Evolutionary conservation across 53 echinoderm and acorn worm species (phyloP).

Genomic region (Paracentrotus lividus): DNA sequence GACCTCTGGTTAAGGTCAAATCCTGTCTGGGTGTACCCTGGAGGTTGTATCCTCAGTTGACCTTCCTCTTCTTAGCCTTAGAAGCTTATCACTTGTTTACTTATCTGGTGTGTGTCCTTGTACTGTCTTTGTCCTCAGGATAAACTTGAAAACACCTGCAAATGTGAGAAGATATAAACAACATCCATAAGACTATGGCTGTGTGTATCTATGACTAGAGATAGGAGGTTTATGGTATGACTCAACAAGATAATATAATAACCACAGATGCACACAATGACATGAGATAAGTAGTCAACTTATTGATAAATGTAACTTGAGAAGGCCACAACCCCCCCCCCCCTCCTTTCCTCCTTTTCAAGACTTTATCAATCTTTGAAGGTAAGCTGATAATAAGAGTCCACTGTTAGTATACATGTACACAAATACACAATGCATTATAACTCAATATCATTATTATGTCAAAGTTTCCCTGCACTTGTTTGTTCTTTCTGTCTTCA

Average conservation of each 20-base stretch:
- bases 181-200: not conserved
- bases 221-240: not conserved
- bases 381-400: constrained; percentile 1
- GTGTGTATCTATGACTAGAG: not conserved
- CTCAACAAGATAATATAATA: too few species aligned
- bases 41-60: not conserved
- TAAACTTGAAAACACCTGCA: constrained; percentile 42
- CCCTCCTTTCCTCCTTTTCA: not conserved
- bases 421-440: not conserved
- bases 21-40: constrained; percentile 29
- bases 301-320: not conserved
- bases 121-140: constrained; percentile 9
- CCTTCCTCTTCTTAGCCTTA: not conserved
- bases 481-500: not conserved
- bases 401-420: not conserved
- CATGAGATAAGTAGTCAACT: not conserved
- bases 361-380: not conserved
- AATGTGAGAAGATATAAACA: not conserved
- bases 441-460: not conserved
- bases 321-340: not conserved
- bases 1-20: constrained; percentile 34
- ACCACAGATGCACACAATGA: not conserved
- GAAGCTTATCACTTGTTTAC: not conserved
- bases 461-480: not conserved
- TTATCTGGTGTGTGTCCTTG: constrained; percentile 23